These are phyloP conservation scores for Vireo griseus DNA, from an alignment of 2,797 vertebrate genomes.

Conservation along the genomic window DNA sequence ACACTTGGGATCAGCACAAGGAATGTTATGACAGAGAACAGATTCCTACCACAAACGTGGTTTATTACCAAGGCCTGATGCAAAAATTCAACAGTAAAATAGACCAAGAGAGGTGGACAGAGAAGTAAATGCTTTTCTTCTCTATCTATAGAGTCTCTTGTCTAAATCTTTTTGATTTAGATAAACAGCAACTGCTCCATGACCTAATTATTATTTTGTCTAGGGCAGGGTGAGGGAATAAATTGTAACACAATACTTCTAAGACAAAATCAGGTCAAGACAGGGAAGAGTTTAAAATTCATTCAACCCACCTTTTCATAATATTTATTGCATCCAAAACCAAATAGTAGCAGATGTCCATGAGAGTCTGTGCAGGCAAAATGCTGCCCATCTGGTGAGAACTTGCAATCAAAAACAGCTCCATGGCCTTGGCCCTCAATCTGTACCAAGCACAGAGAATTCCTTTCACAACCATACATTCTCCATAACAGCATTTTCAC, in stretches of 20 bases:
- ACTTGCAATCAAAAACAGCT: conserved; percentile 97
- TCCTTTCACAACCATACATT: neutral
- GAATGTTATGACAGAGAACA: neutral
- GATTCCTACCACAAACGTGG: neutral
- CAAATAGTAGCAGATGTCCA: conserved; percentile 94
- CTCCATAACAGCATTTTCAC: neutral
- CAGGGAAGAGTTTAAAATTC: neutral
- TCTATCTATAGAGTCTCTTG: neutral
- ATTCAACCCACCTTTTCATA: conserved; percentile 87
- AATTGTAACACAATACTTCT: neutral
- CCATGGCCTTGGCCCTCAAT: conserved; percentile 98
- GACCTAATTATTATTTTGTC: neutral
- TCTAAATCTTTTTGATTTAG: neutral
- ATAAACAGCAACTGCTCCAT: neutral
- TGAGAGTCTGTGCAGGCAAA: conserved; percentile 98
- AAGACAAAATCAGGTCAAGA: neutral
- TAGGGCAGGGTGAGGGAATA: neutral
- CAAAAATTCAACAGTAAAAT: neutral
- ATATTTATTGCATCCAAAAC: conserved; percentile 93
- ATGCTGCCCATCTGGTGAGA: conserved; percentile 94
- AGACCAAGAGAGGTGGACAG: neutral
- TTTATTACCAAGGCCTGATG: neutral
- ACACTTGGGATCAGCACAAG: neutral
- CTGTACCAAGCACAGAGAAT: conserved; percentile 70
- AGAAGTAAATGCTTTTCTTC: neutral